These are phyloP conservation scores for Nothoprocta perdicaria DNA, from an alignment of 2,113 vertebrate genomes.

Conservation along the genomic window DNA sequence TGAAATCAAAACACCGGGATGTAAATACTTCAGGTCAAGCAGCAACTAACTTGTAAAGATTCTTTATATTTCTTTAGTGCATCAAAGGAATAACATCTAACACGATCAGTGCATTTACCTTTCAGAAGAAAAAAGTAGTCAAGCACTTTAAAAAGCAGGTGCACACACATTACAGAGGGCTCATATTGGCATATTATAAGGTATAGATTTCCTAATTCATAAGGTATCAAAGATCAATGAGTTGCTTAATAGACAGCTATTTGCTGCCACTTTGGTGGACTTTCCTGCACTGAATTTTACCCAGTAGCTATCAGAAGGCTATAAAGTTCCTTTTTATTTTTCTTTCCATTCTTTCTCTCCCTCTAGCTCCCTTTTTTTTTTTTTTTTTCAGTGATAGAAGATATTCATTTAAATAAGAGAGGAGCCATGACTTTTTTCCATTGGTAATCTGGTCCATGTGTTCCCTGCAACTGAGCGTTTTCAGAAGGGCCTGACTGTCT, in stretches of 20 bases:
- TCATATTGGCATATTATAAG: slow-evolving; percentile 12
- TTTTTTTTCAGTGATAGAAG: slow-evolving; percentile 47
- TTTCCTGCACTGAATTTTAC: slow-evolving; percentile 62
- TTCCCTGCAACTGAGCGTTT: slow-evolving; percentile 82
- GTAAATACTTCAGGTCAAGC: not conserved
- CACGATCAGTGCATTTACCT: not conserved
- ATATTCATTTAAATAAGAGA: slow-evolving; percentile 74
- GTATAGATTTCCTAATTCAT: slow-evolving; percentile 38
- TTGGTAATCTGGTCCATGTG: slow-evolving; percentile 81
- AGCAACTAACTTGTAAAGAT: not conserved
- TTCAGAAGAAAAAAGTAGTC: not conserved
- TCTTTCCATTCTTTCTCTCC: not conserved
- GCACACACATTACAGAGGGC: fast-evolving
- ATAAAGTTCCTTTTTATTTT: slow-evolving; percentile 63
- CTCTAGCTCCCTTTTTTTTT: not conserved
- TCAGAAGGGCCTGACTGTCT: slow-evolving; percentile 84
- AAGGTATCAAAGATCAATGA: slow-evolving; percentile 46
- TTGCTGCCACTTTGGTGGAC: slow-evolving; percentile 55
- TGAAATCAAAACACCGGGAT: not conserved
- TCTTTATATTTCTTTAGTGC: fast-evolving
- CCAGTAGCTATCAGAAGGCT: slow-evolving; percentile 47
- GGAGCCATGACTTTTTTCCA: slow-evolving; percentile 68
- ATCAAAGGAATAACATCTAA: not conserved
- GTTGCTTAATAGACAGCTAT: slow-evolving; percentile 52
- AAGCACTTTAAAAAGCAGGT: not conserved